Conservation (phyloP, 2,797 vertebrate genomes). For the Crypturellus tataupa region DNA sequence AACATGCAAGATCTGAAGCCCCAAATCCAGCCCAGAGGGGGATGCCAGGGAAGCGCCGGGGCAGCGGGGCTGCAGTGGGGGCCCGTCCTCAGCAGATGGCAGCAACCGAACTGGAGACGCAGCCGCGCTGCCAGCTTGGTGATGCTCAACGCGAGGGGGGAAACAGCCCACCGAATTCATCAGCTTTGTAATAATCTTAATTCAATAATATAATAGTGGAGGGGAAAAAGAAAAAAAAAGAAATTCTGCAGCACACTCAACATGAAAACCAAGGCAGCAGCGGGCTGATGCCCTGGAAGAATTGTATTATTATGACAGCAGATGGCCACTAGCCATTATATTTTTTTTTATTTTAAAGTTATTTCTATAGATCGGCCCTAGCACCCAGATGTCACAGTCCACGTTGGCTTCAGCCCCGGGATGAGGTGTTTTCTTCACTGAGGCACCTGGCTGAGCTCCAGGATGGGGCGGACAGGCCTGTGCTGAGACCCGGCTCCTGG, state of each 20-base stretch:
- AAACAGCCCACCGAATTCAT: neutral
- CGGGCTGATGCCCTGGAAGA: neutral
- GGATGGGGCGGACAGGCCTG: neutral
- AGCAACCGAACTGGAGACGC: constrained; percentile 1
- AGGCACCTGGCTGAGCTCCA: neutral
- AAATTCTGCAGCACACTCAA: neutral
- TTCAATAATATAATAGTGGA: no score
- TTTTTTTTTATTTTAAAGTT: neutral
- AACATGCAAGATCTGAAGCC: neutral
- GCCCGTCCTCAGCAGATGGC: constrained; percentile 62
- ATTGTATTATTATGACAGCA: neutral
- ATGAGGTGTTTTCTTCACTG: neutral
- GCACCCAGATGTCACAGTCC: neutral
- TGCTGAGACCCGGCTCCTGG: neutral
- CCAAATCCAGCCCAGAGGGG: no score
- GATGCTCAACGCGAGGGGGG: neutral
- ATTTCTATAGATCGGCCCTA: neutral
- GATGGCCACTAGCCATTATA: rapidly evolving
- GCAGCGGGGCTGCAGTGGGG: neutral
- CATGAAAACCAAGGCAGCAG: neutral
- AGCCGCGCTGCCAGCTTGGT: no score
- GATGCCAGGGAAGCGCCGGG: no score
- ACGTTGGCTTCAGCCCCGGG: neutral
- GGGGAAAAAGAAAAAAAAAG: neutral
- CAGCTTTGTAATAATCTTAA: neutral